Evolutionary conservation across 2,888 invertebrate species (phyloP), one percentile per base, ranked within the genome.

Genomic region (Glomeris marginata): DNA sequence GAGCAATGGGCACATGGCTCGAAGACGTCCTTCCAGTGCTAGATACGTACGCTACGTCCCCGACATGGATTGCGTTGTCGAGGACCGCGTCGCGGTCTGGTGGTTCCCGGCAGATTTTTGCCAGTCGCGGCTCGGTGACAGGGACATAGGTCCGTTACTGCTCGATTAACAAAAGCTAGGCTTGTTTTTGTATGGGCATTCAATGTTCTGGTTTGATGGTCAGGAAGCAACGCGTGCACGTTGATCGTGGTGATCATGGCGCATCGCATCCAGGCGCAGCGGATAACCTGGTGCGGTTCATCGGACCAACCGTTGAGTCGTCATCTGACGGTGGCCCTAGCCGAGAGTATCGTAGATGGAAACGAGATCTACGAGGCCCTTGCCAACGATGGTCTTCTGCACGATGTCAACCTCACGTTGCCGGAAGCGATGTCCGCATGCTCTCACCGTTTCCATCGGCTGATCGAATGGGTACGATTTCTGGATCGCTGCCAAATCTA

Each of bases 171-270:
- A 15, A n/a, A n/a, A n/a, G n/a, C n/a, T n/a, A n/a, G n/a, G n/a
- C n/a, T n/a, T n/a, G n/a, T n/a, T n/a, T n/a, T n/a, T n/a, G n/a
- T n/a, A 41, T 15, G 11, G 15, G 15, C 28, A 33, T 8, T 22
- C 8, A 11, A 11, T 22, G 28, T 36, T 6, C 8, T 40, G 15
- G 20, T 41, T 18, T 20, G 13, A 33, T 44, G 4, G 15, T 4
- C 21, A 49, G 54, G 54, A 22, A 54, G 54, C 48, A 54, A 54
- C 37, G 54, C 54, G 10, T 54, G 54, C 45, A 54, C 54, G 11
- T 47, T 54, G 21, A 54, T 54, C 28, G 50, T 47, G 16, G 38
- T 53, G 21, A 35, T 54, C 5, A 53, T 54, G 50, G 54, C 54
- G 13, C 50, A 52, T 38, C 40, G 53, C 11, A 45, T 54, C 6